Evolutionary conservation across 2,888 invertebrate genomes (phyloP).

Genomic region (Parasteatoda lunata): DNA sequence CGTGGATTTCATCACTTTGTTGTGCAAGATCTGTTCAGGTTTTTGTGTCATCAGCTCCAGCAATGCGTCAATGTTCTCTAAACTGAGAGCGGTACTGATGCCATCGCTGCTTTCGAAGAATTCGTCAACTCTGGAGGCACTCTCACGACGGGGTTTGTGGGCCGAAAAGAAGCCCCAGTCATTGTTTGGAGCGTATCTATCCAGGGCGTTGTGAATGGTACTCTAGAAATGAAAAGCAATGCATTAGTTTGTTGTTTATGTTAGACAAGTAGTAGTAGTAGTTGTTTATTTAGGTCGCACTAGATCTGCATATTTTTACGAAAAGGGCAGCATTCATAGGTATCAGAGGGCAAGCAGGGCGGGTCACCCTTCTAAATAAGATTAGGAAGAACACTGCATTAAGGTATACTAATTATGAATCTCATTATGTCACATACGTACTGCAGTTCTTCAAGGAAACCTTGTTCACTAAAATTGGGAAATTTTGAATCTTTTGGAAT

Average conservation of each 20-base stretch:
- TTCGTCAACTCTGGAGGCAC: constrained; percentile 81
- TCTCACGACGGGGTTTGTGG: constrained; percentile 78
- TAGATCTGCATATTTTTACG: no score
- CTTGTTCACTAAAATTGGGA: no score
- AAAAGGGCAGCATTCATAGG: no score
- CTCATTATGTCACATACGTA: no score
- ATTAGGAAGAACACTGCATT: no score
- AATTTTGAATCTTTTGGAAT: no score
- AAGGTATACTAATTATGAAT: no score
- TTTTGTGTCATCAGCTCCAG: not conserved
- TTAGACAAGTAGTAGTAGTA: no score
- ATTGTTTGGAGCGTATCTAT: constrained; percentile 70
- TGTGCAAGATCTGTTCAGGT: not conserved
- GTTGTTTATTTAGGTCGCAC: no score
- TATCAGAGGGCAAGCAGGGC: no score
- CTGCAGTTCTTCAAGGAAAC: no score
- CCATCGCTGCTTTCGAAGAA: constrained; percentile 77
- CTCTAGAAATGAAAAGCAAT: constrained; percentile 11
- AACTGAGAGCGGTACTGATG: not conserved
- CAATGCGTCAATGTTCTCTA: not conserved
- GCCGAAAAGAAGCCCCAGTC: constrained; percentile 74
- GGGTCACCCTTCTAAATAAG: no score
- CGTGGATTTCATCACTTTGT: not conserved
- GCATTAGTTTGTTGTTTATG: not conserved
- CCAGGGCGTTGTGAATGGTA: constrained; percentile 47